Evolutionary conservation across 2,888 invertebrate genomes (phyloP), one percentile per base, ranked within the genome.

Genomic region (Polyommatus icarus): DNA sequence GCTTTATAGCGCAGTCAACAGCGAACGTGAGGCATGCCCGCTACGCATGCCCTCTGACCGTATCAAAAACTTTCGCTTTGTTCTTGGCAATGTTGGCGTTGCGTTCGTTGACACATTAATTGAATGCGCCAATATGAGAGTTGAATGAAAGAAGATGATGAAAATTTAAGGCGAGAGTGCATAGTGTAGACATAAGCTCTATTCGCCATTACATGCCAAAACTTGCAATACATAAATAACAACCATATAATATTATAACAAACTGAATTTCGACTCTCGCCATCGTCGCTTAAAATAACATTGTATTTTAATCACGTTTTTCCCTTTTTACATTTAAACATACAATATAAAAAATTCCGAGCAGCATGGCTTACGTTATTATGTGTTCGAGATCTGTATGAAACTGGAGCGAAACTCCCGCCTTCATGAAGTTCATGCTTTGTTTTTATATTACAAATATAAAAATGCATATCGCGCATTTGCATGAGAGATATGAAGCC

Each of bases 391-490:
- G 36, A 40, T 72, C 12, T 40, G 12, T 72, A 72, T 40, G 5
- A 72, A 72, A 72, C 72, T 72, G 40, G 72, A 10, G 72, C 72
- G 40, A n/a, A 10, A n/a, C 72, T n/a, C 72, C 72, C 72, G 72
- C 40, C 40, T 72, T 72, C 40, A 20, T 72, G 40, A 72, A 72
- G 40, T 72, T 72, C 72, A 40, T 8, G 5, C 32, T 36, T 77
- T 36, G 36, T 77, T 71, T 71, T 71, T 77, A 57, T 77, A 71
- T 40, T 36, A 54, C 15, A 67, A 46, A 71, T 57, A 72, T 72
- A 77, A 72, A 72, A 77, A 72, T 57, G 54, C 57, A 77, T 77
- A 54, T 36, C 54, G 57, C 72, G 7, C 72, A 73, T 77, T 76
- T 76, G 36, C 32, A 67, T 18, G 12, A 71, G 29, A 20, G 15